Evolutionary conservation across 64 coral and sea anemone genomes (phyloP).

Genomic region (Acropora tenuis): DNA sequence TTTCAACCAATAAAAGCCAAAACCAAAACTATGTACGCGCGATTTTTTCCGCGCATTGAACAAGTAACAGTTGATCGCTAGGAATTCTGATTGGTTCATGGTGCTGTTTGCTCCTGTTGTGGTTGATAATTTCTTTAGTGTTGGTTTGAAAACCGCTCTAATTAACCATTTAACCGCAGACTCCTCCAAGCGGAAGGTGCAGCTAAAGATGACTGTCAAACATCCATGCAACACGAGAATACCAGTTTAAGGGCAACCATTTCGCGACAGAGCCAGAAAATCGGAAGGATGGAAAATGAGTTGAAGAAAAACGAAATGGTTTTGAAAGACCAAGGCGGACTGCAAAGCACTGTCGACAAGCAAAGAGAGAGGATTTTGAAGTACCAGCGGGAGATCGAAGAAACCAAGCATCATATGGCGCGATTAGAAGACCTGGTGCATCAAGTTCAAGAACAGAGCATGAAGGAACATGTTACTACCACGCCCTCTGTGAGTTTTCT

Average conservation of each 20-base stretch:
- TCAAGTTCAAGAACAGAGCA: slow-evolving; percentile 93
- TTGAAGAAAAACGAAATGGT: slow-evolving; percentile 77
- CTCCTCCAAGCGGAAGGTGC: slow-evolving; percentile 87
- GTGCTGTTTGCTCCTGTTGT: too few species aligned
- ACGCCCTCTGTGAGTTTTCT: slow-evolving; percentile 77
- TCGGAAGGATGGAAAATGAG: slow-evolving; percentile 91
- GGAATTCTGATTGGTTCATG: too few species aligned
- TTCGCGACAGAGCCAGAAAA: slow-evolving; percentile 97
- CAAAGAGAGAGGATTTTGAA: slow-evolving; percentile 89
- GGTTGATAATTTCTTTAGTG: too few species aligned
- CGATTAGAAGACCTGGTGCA: slow-evolving; percentile 95
- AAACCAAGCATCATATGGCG: slow-evolving; percentile 91
- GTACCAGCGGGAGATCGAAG: slow-evolving; percentile 93
- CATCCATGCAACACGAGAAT: slow-evolving; percentile 88
- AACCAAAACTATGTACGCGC: too few species aligned
- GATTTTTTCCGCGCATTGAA: too few species aligned
- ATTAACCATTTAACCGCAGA: slow-evolving; percentile 27
- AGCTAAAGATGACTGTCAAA: slow-evolving; percentile 76
- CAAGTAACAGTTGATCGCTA: too few species aligned
- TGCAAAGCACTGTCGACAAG: slow-evolving; percentile 81
- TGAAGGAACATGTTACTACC: slow-evolving; percentile 87
- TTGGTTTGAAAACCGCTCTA: too few species aligned
- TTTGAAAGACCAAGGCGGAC: slow-evolving; percentile 67
- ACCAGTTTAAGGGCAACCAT: slow-evolving; percentile 86
- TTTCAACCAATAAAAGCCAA: too few species aligned